Base-by-base conservation (phyloP, 2,888 invertebrate species). In the Lycia hirtaria region DNA sequence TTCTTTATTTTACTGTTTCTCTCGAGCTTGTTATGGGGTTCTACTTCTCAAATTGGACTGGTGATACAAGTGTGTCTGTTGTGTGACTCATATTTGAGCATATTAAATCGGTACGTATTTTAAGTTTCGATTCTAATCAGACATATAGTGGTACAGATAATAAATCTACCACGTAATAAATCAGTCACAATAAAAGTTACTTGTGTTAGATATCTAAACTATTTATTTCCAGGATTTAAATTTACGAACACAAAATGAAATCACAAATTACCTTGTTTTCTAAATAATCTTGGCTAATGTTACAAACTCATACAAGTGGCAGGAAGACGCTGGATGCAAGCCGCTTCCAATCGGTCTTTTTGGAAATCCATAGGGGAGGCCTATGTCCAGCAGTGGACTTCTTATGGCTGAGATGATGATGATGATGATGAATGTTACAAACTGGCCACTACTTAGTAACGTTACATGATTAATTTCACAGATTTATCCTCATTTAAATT, bases 1-100 rank as follows among this genome's bases (percentile, higher is more conserved):
- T 43, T 53, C 48, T 50, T 35, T 47, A 47, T 19, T 43, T 35
- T 26, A 57, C 20, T 35, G 26, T 30, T 49, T 51, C 41, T 47
- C 26, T 22, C 38, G 33, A 28, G 37, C 30, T 14, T 53, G 45
- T 57, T 55, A 24, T 35, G 41, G 41, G 9, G 40, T 51, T 20
- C 43, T 51, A 30, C 52, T 38, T 50, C 32, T 14, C 24, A 26
- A 41, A 15, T 14, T 9, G 10, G 41, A 41, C 0, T 41, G 41
- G 10, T 41, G 24, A 41, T 41, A 41, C 41, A 41, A 41, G 10
- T 41, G 40, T 24, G 30, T 44, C 32, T 44, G 24, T 24, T 47
- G 33, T 30, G 40, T 40, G 22, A 40, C 14, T 40, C 40, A 15
- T 37, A 37, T 37, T 40, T 40, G 14, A 22, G 15, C 9, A 26